Evolutionary conservation across 2,888 invertebrate species (phyloP).

Genomic region (Clivina fossor): DNA sequence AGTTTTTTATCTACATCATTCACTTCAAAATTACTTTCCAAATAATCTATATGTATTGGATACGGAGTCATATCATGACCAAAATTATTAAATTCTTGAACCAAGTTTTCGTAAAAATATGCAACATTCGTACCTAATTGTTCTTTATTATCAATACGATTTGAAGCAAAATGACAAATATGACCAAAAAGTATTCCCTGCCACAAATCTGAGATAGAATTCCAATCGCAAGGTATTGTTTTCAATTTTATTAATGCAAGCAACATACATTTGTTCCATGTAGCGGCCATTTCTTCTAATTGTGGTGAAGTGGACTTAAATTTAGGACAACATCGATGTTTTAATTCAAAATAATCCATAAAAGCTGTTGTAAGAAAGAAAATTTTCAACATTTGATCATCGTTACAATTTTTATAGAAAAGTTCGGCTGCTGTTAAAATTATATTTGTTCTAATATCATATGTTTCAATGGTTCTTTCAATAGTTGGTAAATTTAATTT

Average conservation of each 20-base stretch:
- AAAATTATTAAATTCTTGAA: conserved; percentile 22
- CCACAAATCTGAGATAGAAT: conserved; percentile 22
- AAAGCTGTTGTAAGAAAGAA: conserved; percentile 18
- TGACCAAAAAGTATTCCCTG: conserved; percentile 30
- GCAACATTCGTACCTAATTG: conserved; percentile 10
- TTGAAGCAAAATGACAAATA: conserved; percentile 12
- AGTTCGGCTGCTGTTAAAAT: conserved; percentile 15
- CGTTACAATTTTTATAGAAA: conserved; percentile 13
- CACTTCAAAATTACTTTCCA: too few relatives aligned
- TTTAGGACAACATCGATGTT: conserved; percentile 21
- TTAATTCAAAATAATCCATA: conserved; percentile 21
- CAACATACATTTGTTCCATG: conserved; percentile 22
- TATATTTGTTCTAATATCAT: conserved; percentile 11
- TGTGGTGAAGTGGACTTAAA: conserved; percentile 1
- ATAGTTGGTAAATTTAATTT: too few relatives aligned
- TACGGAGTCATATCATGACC: too few relatives aligned
- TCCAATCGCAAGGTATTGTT: conserved; percentile 1
- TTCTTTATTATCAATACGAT: conserved; percentile 6
- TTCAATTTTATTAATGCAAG: conserved; percentile 7
- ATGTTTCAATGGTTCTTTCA: not conserved
- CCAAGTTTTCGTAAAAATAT: conserved; percentile 12
- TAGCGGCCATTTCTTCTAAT: conserved; percentile 1
- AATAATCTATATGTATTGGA: too few relatives aligned
- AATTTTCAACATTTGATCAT: conserved; percentile 24
- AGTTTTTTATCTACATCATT: too few relatives aligned